Base-by-base conservation (phyloP, 2,797 vertebrate species). In the Sebastes wilsoni region DNA sequence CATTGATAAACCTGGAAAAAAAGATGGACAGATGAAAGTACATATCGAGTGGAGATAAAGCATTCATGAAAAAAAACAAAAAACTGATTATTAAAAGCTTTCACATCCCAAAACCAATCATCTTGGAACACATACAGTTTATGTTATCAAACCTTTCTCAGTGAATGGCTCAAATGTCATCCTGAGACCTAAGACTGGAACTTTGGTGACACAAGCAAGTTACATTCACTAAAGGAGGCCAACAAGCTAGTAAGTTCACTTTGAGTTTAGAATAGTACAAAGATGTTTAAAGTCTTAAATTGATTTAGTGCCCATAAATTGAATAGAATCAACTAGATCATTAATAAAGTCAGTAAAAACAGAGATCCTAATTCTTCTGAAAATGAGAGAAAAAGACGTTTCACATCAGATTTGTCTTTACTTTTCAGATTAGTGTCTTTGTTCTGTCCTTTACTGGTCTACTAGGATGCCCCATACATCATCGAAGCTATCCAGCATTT, bases 1-100 rank as follows among this genome's bases (percentile, higher is more conserved):
- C 98, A 83, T 99, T 99, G 92, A 99, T 99, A 91, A 99, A 99
- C 98, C 98, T 99, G 95, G 46, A 34, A 75, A 66, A 59, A 79
- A 66, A 22, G 8, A 13, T 25, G 6, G 55, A 55, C 9, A 69
- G 22, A n/a, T 6, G 13, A 23, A 18, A 20, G 27, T 22, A 25
- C 5, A 54, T 61, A 2, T 28, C 11, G 3, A 16, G 38, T 30
- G 23, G 4, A 62, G 13, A 55, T 18, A 23, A 64, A 25, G 16
- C 16, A 20, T 49, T 1, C 5, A 38, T 36, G 30, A 16, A 61
- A 72, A 68, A 52, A 34, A 38, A 38, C 12, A 14, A 30, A 58
- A 59, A n/a, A 20, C 13, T 6, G 1, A 20, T 32, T 32, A n/a
- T 34, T 59, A 28, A 59, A 62, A 12, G 30, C 30, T 62, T 66